Conservation (phyloP, 2,888 invertebrate genomes). For the Operophtera brumata region DNA sequence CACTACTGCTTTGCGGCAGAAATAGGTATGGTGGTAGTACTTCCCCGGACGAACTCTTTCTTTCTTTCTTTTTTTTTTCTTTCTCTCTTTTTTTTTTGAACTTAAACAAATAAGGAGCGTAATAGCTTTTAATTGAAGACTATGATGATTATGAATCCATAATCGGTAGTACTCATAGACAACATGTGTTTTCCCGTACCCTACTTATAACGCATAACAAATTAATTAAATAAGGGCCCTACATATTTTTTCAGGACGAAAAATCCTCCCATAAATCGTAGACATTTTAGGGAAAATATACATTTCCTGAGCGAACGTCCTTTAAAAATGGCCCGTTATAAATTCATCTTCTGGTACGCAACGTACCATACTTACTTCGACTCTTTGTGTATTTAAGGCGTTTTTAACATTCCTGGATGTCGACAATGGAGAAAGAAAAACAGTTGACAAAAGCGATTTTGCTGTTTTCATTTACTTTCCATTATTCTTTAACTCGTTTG, state of each 20-base stretch:
- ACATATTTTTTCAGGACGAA: conserved; percentile 25
- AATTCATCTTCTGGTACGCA: conserved; percentile 47
- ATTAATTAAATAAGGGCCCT: conserved; percentile 23
- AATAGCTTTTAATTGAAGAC: background rate
- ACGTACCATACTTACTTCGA: conserved; percentile 47
- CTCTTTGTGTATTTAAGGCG: conserved; percentile 43
- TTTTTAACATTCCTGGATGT: conserved; percentile 56
- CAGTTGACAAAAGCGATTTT: conserved; percentile 74
- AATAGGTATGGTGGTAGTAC: no score
- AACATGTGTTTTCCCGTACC: conserved; percentile 5
- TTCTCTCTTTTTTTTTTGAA: no score
- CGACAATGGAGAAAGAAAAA: conserved; percentile 59
- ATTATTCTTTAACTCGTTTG: conserved; percentile 77
- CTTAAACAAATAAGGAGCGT: background rate
- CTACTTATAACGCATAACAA: conserved; percentile 21
- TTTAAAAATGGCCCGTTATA: conserved; percentile 39
- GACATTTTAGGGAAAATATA: conserved; percentile 34
- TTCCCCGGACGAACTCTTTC: no score
- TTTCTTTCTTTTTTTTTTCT: no score
- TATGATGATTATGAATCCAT: no score
- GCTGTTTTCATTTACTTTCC: conserved; percentile 77
- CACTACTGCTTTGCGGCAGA: no score
- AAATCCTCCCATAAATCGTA: conserved; percentile 31
- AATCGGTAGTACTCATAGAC: no score
- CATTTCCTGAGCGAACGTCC: conserved; percentile 35